Base-by-base conservation (phyloP, 2,888 invertebrate species). In the Mechanitis messenoides region DNA sequence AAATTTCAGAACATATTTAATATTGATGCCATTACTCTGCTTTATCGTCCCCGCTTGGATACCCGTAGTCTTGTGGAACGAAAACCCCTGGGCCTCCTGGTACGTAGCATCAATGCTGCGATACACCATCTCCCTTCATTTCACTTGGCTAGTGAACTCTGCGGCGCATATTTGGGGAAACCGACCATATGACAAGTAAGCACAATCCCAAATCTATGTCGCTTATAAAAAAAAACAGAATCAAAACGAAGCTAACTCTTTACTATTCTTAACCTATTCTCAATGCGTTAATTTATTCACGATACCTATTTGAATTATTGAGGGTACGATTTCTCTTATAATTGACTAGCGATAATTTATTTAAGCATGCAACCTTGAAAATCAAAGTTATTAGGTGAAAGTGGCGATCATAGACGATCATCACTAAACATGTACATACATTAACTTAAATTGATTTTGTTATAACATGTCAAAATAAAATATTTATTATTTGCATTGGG, bases 91-190 rank as follows among this genome's bases (percentile, higher is more conserved):
- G 87, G 90, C 91, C 33, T 92, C 96, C 11, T 97, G 95, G 93
- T 95, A 95, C 83, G 90, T 94, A 50, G 92, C 93, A 9, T 92
- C 93, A 9, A 89, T 97, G 65, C 87, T 94, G 68, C 92, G 97
- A 60, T 98, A 97, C 85, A 93, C 93, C 3, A 55, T 94, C 5
- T 92, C 94, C 0, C 91, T 98, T 54, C 95, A 98, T 81, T 91
- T 93, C 73, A 98, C 98, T 0, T 98, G 98, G 98, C 87, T 96
- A 63, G 97, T 98, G 28, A 98, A 98, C 88, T 97, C 96, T 64
- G 96, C 96, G 0, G 98, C 98, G 0, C 98, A 98, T 80, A 94
- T 96, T 72, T 97, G 95, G 93, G 98, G 98, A 69, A 94, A 92
- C 80, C 94, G 93, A 75, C 98, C 98, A 1, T 98, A 96, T 80